phyloP scores from a whole-genome alignment of 2,888 invertebrate species.

The Stenolophus ochropezus region DNA sequence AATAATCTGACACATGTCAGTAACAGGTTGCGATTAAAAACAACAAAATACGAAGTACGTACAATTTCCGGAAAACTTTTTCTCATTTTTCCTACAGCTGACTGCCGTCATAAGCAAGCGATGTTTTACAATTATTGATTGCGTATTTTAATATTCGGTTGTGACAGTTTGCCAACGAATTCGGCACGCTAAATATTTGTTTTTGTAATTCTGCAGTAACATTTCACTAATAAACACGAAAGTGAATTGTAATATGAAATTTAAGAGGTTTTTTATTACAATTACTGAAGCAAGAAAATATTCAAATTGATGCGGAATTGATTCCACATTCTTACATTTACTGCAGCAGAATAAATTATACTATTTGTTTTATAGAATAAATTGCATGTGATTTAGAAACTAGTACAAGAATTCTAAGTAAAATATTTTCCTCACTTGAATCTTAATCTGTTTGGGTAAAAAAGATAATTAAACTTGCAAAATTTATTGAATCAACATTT shows the following conservation, averaged over 20 bases:
- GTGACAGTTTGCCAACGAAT: background rate
- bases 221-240: background rate
- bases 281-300: too few species aligned
- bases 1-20: constrained; percentile 57
- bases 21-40: constrained; percentile 53
- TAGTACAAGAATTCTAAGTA: too few species aligned
- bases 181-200: background rate
- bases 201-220: background rate
- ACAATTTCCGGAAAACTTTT: constrained; percentile 40
- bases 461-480: too few species aligned
- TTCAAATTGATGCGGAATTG: too few species aligned
- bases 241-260: background rate
- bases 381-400: too few species aligned
- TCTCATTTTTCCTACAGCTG: constrained; percentile 38
- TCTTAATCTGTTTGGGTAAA: too few species aligned
- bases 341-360: too few species aligned
- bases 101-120: constrained; percentile 39
- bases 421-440: too few species aligned
- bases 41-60: constrained; percentile 46
- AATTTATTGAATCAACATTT: too few species aligned
- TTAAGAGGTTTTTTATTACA: background rate
- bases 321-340: too few species aligned
- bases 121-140: constrained; percentile 33
- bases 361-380: too few species aligned
- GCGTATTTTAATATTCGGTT: constrained; percentile 16